A percentile compares a stretch with the other conserved stretches of the same genome.
phyloP scores from a whole-genome alignment of 1,140 invertebrate genomes.

The Brachystomella parvula region DNA sequence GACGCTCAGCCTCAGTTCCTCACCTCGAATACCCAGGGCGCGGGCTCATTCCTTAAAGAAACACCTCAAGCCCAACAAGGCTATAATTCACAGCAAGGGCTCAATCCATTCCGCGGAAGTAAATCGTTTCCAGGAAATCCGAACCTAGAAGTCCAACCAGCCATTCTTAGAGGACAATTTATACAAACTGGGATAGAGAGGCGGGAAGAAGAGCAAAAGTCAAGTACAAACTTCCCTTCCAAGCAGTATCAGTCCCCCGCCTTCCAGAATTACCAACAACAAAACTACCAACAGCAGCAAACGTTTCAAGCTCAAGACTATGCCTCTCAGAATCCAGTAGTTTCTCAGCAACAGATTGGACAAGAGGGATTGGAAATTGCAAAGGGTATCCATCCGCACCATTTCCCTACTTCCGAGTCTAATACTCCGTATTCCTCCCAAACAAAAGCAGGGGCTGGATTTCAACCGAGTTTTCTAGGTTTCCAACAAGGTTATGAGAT shows the following conservation, averaged over 20 bases:
- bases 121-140: conserved; percentile 6
- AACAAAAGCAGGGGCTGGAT: not conserved
- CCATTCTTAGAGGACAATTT: conserved; percentile 32
- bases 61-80: not conserved
- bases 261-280: not conserved
- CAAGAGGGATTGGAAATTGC: not conserved
- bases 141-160: conserved; percentile 33
- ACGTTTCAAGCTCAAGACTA: not conserved
- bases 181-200: conserved; percentile 19
- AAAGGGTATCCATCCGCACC: not conserved
- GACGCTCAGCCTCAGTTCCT: not conserved
- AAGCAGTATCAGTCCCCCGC: not conserved
- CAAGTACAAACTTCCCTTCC: not conserved
- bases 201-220: not conserved
- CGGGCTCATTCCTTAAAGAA: not conserved
- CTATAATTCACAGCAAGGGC: not conserved
- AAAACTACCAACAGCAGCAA: conserved; percentile 4
- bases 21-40: not conserved
- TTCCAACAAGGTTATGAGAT: not conserved
- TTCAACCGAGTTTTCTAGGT: not conserved
- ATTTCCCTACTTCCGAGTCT: not conserved
- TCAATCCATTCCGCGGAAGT: not conserved
- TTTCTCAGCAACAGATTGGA: not conserved
- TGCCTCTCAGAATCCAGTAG: not conserved
- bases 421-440: not conserved